Conservation (phyloP, 2,113 vertebrate genomes). For the Bos taurus region DNA sequence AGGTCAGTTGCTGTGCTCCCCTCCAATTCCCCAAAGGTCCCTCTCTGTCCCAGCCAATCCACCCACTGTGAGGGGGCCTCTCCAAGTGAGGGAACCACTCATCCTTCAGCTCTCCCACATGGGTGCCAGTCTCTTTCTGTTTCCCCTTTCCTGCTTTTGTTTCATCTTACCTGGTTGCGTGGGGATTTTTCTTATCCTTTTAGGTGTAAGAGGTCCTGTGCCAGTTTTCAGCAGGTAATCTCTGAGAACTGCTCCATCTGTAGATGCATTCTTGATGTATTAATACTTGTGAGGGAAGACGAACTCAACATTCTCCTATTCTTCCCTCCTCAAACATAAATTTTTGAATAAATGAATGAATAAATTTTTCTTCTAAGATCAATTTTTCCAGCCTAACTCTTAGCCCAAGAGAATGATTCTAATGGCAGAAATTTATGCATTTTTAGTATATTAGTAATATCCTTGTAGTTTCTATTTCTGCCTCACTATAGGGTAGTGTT, state of each 20-base stretch:
- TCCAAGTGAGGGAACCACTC: neutral
- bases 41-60: neutral
- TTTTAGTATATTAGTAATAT: neutral
- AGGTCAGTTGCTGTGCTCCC: neutral
- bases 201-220: neutral
- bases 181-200: neutral
- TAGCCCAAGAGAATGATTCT: neutral
- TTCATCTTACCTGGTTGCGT: neutral
- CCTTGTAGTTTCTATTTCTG: neutral
- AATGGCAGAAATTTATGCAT: neutral
- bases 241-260: neutral
- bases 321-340: neutral
- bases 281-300: neutral
- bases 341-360: neutral
- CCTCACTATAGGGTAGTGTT: neutral
- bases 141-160: neutral
- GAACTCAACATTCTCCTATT: neutral
- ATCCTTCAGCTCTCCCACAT: neutral
- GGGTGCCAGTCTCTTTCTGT: neutral
- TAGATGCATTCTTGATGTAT: neutral
- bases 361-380: neutral
- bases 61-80: rapidly evolving
- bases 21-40: neutral
- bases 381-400: neutral
- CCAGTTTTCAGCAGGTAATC: neutral